These are phyloP conservation scores for Crambe crambe DNA, from an alignment of 37 sponge, comb jelly and placozoan genomes.

Conservation along the genomic window DNA sequence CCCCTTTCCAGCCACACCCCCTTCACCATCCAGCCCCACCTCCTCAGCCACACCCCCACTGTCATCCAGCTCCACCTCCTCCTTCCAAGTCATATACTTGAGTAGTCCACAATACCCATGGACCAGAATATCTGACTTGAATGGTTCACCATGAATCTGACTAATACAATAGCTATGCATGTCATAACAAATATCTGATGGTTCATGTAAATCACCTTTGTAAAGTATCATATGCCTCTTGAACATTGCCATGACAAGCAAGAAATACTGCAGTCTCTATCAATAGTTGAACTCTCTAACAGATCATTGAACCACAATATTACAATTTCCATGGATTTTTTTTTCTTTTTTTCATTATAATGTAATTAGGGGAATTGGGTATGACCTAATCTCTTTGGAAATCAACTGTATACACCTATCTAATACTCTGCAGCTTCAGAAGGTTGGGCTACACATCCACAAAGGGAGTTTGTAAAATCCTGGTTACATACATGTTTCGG, in stretches of 20 bases:
- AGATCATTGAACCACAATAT: slow-evolving; percentile 2
- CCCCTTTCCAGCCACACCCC: not conserved
- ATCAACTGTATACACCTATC: too few species aligned
- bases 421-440: too few species aligned
- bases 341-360: not conserved
- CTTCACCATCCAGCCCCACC: not conserved
- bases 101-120: slow-evolving; percentile 45
- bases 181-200: not conserved
- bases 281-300: slow-evolving; percentile 17
- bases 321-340: not conserved
- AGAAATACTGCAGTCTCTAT: slow-evolving; percentile 42
- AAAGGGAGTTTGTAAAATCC: not conserved
- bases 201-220: too few species aligned
- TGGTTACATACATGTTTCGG: not conserved
- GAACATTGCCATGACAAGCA: slow-evolving; percentile 35
- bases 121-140: slow-evolving; percentile 37
- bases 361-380: not conserved
- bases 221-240: slow-evolving; percentile 45
- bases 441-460: too few species aligned
- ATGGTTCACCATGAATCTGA: slow-evolving; percentile 23
- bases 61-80: not conserved
- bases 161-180: not conserved
- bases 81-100: slow-evolving; percentile 29
- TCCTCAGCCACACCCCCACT: not conserved
- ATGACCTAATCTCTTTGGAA: too few species aligned